Evolutionary conservation across 2,888 invertebrate genomes (phyloP).

Genomic region (Amphimallon solstitiale): DNA sequence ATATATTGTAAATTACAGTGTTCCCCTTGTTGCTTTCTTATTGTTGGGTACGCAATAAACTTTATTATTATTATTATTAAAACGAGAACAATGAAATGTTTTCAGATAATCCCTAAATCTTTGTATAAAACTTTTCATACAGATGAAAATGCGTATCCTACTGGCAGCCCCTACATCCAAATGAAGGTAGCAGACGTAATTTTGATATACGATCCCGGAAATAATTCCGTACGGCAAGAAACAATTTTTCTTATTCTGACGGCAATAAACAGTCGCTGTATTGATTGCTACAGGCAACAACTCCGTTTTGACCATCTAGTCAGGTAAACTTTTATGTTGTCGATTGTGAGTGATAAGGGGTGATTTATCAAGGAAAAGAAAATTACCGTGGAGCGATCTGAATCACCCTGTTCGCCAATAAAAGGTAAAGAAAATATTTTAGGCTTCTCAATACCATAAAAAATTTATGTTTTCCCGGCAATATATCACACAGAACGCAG

Average conservation of each 20-base stretch:
- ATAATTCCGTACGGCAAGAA: not conserved
- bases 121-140: too few species aligned
- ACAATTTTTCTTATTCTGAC: not conserved
- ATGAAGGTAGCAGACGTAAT: not conserved
- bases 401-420: not conserved
- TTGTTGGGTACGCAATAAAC: too few species aligned
- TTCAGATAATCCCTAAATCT: too few species aligned
- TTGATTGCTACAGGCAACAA: not conserved
- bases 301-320: conserved; percentile 6
- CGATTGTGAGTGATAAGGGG: conserved; percentile 30
- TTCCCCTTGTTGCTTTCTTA: too few species aligned
- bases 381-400: conserved; percentile 4
- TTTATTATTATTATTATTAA: too few species aligned
- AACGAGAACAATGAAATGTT: too few species aligned
- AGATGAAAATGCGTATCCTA: too few species aligned
- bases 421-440: conserved; percentile 30
- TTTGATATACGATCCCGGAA: not conserved
- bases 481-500: conserved; percentile 11
- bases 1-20: too few species aligned
- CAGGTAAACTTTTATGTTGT: conserved; percentile 20
- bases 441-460: conserved; percentile 20
- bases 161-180: too few species aligned
- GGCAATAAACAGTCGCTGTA: not conserved
- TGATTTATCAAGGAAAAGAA: conserved; percentile 23
- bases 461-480: conserved; percentile 26